Conservation (phyloP, 2,113 vertebrate genomes). For the Phodopus roborovskii region DNA sequence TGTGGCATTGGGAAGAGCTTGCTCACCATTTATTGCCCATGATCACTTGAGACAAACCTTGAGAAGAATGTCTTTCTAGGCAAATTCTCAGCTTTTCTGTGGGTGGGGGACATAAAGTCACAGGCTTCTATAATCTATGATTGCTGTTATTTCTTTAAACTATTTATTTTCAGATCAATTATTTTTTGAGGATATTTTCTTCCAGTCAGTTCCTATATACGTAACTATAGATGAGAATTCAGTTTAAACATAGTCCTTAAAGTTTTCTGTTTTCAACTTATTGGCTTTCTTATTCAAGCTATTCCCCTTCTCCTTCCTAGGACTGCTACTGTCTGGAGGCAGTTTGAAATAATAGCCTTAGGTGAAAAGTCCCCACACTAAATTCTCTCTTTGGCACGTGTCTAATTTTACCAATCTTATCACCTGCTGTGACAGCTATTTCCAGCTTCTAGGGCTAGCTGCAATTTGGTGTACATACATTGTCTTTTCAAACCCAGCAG, state of each 20-base stretch:
- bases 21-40: neutral
- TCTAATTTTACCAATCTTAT: constrained; percentile 66
- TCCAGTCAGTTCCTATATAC: neutral
- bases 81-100: neutral
- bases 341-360: constrained; percentile 63
- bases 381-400: constrained; percentile 26
- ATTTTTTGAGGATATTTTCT: constrained; percentile 7
- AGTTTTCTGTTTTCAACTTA: neutral
- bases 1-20: neutral
- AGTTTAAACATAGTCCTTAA: constrained; percentile 56
- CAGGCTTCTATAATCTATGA: neutral
- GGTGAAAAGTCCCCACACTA: neutral
- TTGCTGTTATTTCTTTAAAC: constrained; percentile 28
- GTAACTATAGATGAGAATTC: neutral
- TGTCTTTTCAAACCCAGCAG: constrained; percentile 75
- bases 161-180: constrained; percentile 36
- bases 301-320: neutral
- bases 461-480: constrained; percentile 62
- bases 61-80: neutral
- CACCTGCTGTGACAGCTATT: constrained; percentile 50
- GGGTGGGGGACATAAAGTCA: neutral
- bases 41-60: neutral
- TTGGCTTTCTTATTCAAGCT: neutral
- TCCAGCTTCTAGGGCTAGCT: constrained; percentile 44
- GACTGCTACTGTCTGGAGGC: neutral